A percentile compares a stretch with the other conserved stretches of the same genome.
Conservation (phyloP, 2,113 vertebrate genomes). For the Neopipo cinnamomea region DNA sequence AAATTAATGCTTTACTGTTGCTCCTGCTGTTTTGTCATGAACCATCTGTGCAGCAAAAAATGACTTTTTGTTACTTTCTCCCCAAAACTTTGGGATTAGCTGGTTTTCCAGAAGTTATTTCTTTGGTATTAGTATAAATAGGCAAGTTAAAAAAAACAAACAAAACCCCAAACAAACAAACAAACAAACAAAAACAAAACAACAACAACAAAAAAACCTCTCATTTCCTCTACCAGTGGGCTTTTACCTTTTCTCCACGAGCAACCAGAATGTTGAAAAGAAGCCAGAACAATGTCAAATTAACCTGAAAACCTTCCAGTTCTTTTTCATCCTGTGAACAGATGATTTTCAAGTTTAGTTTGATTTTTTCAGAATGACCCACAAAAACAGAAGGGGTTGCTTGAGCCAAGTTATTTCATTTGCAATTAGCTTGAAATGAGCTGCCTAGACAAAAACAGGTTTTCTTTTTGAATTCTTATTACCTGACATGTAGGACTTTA, state of each 20-base stretch:
- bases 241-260: not conserved
- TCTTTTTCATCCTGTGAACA: not conserved
- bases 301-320: not conserved
- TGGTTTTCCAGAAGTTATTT: conserved; percentile 9
- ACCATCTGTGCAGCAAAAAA: not conserved
- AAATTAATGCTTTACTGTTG: not conserved
- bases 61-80: not conserved
- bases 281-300: not conserved
- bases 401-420: not conserved
- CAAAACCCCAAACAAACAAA: too few species aligned
- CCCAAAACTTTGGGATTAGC: not conserved
- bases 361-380: not conserved
- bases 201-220: not conserved
- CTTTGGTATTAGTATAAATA: not conserved
- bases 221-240: not conserved
- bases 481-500: not conserved
- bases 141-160: not conserved
- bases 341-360: not conserved
- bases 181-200: not conserved
- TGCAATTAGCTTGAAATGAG: not conserved
- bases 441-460: not conserved
- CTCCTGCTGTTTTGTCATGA: not conserved
- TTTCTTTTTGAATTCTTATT: not conserved
- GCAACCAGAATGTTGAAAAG: not conserved
- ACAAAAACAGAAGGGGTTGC: not conserved